Base-by-base conservation (phyloP, 1,140 invertebrate species). In the Probaryconus sp. region DNA sequence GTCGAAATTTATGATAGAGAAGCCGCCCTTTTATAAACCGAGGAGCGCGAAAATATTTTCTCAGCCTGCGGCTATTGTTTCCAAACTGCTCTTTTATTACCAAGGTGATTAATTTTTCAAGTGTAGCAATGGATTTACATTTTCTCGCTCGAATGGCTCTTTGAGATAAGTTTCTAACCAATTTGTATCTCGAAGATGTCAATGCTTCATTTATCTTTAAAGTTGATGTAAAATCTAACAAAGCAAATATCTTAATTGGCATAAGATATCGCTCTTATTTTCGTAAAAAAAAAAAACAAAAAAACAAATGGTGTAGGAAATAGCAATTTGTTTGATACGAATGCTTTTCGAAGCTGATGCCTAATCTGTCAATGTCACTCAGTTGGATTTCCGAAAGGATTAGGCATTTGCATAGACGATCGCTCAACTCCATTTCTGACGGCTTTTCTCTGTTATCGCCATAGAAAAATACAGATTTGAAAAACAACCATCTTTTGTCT, bases 351-450 rank as follows among this genome's bases (percentile, higher is more conserved):
- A 69, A 70, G 31, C 65, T 77, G 31, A 7, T 1, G 17, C 24
- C 58, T 65, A 83, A 87, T 87, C 77, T 79, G 83, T 86, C 85
- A 85, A 85, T 72, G 84, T 86, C 85, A 69, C 67, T 76, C 70
- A 50, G 68, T 79, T 77, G 84, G 83, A 84, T 85, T 80, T 82
- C 63, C 71, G 76, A 81, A 82, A 83, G 83, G 83, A 86, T 87
- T 87, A 85, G 79, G 76, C 60, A 87, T 87, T 87, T 85, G 85
- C 85, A 87, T 87, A 85, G 78, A 83, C 82, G 79, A 87, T 85
- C 81, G 78, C 81, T 87, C 84, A 87, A 81, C 74, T 80, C 77
- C 58, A 45, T 33, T 72, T 67, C 51, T 76, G 76, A 69, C 47
- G 37, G 63, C 60, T 76, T 78, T 71, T 64, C 51, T 56, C 48